Evolutionary conservation across 1,140 invertebrate species (phyloP), one percentile per base, ranked within the genome.

Genomic region (Homarus americanus): DNA sequence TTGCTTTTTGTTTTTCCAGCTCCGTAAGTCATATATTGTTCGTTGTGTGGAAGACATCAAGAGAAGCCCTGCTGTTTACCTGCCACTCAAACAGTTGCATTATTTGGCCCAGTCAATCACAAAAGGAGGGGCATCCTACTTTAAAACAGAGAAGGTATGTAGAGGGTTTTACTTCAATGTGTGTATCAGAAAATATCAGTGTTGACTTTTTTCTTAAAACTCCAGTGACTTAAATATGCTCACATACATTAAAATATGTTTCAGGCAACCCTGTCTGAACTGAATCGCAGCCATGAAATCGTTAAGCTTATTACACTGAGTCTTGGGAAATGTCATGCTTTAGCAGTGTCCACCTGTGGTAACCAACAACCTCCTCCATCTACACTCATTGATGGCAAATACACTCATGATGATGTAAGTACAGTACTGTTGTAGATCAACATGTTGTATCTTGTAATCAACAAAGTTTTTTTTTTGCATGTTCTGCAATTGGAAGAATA

Each of bases 21-120:
- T 93, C 4, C 88, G 93, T 82, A 94, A 94, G 89, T 93, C 94
- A 28, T 95, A 95, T 93, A 94, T 95, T 32, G 93, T 94, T 36
- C 95, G 95, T 89, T 95, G 95, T 93, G 94, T 95, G 5, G 95
- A 95, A 53, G 95, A 95, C 92, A 95, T 95, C 53, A 95, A 94
- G 93, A 95, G 95, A 93, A 95, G 90, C 58, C 92, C 91, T 94
- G 94, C 94, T 93, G 94, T 95, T 44, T 92, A 95, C 49, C 94
- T 95, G 38, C 94, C 95, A n/a, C 91, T 95, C 28, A 94, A 94
- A 87, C 95, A 95, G 91, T 93, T 95, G 49, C 94, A 95, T 82
- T 93, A 95, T 82, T 94, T 95, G 66, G 94, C 94, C 89, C 94
- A 94, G 91, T 95, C 94, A 85, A 94, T 95, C 80, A 93, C 94